These are phyloP conservation scores for Lithophane ornitopus DNA, from an alignment of 2,888 invertebrate genomes.

Conservation along the genomic window DNA sequence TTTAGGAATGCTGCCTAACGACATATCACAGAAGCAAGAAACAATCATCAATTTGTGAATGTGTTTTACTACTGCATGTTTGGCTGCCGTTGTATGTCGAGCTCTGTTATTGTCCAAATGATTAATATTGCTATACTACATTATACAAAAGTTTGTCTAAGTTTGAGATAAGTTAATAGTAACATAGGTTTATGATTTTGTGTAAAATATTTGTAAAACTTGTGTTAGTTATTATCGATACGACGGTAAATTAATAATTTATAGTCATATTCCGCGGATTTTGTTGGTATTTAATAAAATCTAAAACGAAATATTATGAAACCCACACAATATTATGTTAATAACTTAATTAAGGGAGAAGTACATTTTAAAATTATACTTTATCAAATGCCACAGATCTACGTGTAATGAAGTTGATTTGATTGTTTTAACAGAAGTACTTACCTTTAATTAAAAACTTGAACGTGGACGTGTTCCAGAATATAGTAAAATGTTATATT, in stretches of 20 bases:
- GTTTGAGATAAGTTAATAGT: conserved; percentile 56
- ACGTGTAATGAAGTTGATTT: conserved; percentile 20
- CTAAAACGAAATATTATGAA: background rate
- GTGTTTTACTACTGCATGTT: conserved; percentile 86
- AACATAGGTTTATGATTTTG: conserved; percentile 53
- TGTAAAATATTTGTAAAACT: conserved; percentile 51
- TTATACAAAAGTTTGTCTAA: conserved; percentile 65
- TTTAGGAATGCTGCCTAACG: conserved; percentile 88
- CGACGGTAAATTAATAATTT: conserved; percentile 7
- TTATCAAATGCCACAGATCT: conserved; percentile 46
- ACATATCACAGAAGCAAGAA: conserved; percentile 81
- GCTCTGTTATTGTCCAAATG: conserved; percentile 74
- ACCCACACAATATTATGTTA: background rate
- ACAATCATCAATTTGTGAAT: conserved; percentile 84
- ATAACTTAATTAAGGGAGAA: background rate
- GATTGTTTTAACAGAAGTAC: conserved; percentile 35
- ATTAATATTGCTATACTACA: conserved; percentile 72
- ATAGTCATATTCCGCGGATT: background rate
- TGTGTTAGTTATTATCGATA: conserved; percentile 36
- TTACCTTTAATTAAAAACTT: background rate
- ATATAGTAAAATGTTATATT: conserved; percentile 53
- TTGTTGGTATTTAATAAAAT: conserved; percentile 45
- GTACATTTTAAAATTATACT: conserved; percentile 18
- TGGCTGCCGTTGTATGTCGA: conserved; percentile 70
- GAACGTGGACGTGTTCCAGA: conserved; percentile 32